Base-by-base conservation (phyloP, 2,113 vertebrate species). In the Poeciliopsis turrubarensis region DNA sequence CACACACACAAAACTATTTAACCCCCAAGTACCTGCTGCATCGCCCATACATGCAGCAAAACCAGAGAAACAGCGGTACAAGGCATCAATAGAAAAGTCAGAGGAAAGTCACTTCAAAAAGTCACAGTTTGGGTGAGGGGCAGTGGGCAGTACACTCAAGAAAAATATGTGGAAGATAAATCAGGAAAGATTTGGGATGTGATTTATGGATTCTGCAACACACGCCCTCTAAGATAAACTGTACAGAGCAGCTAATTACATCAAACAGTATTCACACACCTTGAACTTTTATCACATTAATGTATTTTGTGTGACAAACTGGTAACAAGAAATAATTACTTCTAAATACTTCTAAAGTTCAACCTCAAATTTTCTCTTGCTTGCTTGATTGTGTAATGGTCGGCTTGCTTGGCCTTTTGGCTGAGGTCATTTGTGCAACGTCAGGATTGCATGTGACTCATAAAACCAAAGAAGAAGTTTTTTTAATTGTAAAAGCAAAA, bases 21-120 rank as follows among this genome's bases (percentile, higher is more conserved):
- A 84, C 65, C 85, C 86, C 86, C 81, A 73, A 89, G 89, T 92
- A 93, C 92, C 92, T 93, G 92, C 92, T 91, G 89, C 89, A 91
- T 88, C 88, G 84, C 91, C 87, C 86, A 89, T 82, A 87, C 91
- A 91, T 89, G 90, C 92, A 94, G 91, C 88, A 82, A 90, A 92
- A 90, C 78, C 91, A 91, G 90, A 93, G 89, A 92, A 89, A 90
- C 87, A 89, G 85, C 83, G 27, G 83, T 71, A 89, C 78, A 89
- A 73, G 69, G 84, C 79, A 70, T 92, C 89, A 92, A 89, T 90
- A 90, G 14, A 79, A 79, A 57, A 73, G 65, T 81, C 80, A 88
- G 89, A 60, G 74, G 57, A 89, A 90, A 88, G 87, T 80, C 82
- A 88, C 65, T 73, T 87, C 69, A 85, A 57, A 86, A 72, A 73